phyloP scores from a whole-genome alignment of 2,797 vertebrate species.

The Chrosomus eos region DNA sequence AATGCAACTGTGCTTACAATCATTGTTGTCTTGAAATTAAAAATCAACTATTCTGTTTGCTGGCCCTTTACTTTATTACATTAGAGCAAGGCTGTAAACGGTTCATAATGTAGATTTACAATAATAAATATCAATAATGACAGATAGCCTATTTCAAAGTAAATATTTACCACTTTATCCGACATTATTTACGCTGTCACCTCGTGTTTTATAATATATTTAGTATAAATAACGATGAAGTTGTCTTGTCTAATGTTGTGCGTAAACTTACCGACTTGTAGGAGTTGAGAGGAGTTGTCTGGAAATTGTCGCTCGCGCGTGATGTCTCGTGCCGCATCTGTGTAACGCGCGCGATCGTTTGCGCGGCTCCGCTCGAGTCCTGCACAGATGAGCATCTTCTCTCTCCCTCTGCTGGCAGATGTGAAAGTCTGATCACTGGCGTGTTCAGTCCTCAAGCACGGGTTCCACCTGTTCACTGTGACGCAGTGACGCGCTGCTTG shows the following conservation, averaged over 20 bases:
- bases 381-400: slow-evolving; percentile 2
- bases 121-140: not conserved
- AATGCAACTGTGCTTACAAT: not conserved
- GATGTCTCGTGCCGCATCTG: not conserved
- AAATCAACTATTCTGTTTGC: not conserved
- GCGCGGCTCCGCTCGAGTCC: not conserved
- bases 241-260: not conserved
- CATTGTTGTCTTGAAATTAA: not conserved
- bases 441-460: not conserved
- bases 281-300: not conserved
- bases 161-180: not conserved
- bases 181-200: not conserved
- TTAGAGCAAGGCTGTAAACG: not conserved
- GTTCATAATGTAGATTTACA: not conserved
- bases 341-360: not conserved
- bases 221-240: not conserved
- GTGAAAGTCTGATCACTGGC: not conserved
- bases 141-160: not conserved
- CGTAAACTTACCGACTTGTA: slow-evolving; percentile 21
- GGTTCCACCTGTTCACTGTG: not conserved
- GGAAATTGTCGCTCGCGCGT: not conserved
- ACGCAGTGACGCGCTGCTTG: not conserved
- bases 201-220: no score
- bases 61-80: not conserved
- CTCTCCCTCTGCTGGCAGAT: slow-evolving; percentile 37